Percentiles rank a stretch among this genome's conserved stretches.
Evolutionary conservation across 2,797 vertebrate species (phyloP).

Genomic region (Psittacula derbiana): DNA sequence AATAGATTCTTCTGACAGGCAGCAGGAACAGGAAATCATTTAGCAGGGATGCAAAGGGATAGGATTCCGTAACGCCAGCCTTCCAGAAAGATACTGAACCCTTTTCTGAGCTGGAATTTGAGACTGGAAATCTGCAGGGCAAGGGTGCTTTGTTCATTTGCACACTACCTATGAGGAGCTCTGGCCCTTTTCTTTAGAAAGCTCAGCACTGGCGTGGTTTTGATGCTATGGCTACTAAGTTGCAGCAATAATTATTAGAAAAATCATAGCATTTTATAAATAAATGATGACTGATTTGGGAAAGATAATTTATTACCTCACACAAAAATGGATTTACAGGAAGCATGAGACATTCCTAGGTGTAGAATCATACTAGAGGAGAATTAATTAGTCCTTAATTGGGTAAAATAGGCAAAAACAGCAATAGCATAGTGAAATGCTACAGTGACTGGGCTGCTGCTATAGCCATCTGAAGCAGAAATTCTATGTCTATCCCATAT

Average conservation of each 20-base stretch:
- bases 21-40: background rate
- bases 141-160: background rate
- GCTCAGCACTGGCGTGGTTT: background rate
- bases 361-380: background rate
- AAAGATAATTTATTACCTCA: background rate
- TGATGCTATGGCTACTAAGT: background rate
- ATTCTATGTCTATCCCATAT: background rate
- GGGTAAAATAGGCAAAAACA: background rate
- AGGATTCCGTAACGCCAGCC: background rate
- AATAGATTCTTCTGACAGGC: background rate
- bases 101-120: background rate
- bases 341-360: background rate
- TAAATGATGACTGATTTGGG: background rate
- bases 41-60: background rate
- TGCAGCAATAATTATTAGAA: background rate
- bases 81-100: background rate
- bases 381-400: background rate
- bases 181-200: background rate
- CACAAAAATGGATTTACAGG: background rate
- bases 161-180: background rate
- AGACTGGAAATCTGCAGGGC: background rate
- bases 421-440: background rate
- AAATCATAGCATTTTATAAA: background rate
- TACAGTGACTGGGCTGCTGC: background rate
- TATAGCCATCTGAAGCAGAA: background rate